phyloP scores from a whole-genome alignment of 2,797 vertebrate genomes.

The Tapirus indicus region DNA sequence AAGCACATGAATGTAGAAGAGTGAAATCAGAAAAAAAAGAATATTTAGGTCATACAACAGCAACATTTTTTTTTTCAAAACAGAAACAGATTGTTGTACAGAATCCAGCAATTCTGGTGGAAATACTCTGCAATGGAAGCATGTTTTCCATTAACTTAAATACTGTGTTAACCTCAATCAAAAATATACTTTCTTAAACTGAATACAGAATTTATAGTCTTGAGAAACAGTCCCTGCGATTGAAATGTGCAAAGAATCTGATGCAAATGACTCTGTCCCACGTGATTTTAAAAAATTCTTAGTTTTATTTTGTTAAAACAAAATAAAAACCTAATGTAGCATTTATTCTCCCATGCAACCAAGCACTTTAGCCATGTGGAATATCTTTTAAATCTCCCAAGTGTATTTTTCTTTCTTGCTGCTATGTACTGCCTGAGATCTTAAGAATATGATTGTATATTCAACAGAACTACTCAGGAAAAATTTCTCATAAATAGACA shows the following conservation, averaged over 20 bases:
- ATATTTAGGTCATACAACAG: conserved; percentile 73
- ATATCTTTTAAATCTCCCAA: background rate
- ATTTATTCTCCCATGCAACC: background rate
- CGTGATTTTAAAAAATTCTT: conserved; percentile 27
- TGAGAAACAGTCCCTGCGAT: conserved; percentile 54
- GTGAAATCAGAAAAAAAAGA: conserved; percentile 13
- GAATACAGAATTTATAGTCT: conserved; percentile 64
- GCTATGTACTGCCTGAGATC: background rate
- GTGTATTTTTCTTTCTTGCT: background rate
- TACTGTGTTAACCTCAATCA: conserved; percentile 79
- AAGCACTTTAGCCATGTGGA: background rate
- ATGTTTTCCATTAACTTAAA: conserved; percentile 88
- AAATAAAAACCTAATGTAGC: conserved; percentile 51
- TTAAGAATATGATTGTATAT: background rate
- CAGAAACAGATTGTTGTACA: conserved; percentile 84
- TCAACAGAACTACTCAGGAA: background rate
- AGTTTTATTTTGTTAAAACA: conserved; percentile 26
- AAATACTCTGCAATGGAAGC: conserved; percentile 84
- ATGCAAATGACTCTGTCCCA: conserved; percentile 49
- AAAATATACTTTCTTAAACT: conserved; percentile 82
- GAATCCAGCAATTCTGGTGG: conserved; percentile 85
- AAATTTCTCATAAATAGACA: background rate
- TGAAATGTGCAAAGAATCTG: conserved; percentile 52
- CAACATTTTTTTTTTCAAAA: conserved; percentile 80
- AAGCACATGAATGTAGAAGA: background rate